A percentile compares a stretch with the other conserved stretches of the same genome.
phyloP scores from a whole-genome alignment of 2,888 invertebrate genomes.

The Pyrrhosoma nymphula region DNA sequence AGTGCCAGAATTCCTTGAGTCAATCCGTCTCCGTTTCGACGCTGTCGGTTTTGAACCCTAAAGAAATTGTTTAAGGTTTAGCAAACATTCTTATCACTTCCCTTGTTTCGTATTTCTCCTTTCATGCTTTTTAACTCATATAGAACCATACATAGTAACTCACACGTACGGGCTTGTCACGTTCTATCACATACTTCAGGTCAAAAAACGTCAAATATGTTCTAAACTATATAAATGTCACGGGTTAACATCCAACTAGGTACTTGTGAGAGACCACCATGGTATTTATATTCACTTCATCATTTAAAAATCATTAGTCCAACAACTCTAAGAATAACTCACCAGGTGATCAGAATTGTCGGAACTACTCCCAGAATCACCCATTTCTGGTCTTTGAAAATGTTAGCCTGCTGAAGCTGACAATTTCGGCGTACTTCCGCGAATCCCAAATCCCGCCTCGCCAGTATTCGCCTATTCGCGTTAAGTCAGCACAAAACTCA shows the following conservation, averaged over 20 bases:
- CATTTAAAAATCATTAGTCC: neutral
- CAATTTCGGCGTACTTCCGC: too few relatives aligned
- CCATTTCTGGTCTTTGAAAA: neutral
- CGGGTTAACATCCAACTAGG: too few relatives aligned
- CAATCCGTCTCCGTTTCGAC: neutral
- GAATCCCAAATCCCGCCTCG: too few relatives aligned
- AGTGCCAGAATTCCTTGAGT: neutral
- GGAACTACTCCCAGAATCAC: neutral
- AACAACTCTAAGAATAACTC: neutral
- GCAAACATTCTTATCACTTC: neutral
- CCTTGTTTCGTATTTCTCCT: neutral
- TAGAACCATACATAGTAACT: too few relatives aligned
- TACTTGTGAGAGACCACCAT: neutral
- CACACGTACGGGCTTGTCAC: too few relatives aligned
- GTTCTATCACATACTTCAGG: too few relatives aligned
- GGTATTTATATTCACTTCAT: neutral
- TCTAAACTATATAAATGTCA: too few relatives aligned
- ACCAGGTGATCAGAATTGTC: neutral
- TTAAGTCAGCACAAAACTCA: too few relatives aligned
- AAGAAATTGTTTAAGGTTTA: neutral
- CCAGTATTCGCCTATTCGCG: too few relatives aligned
- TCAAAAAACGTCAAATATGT: too few relatives aligned
- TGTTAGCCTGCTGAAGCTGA: too few relatives aligned
- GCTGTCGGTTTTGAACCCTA: neutral
- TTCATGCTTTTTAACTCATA: too few relatives aligned